Percentiles rank a stretch among this genome's conserved stretches.
Conservation (phyloP, 2,797 vertebrate species). For the Melanotaenia trifasciata region DNA sequence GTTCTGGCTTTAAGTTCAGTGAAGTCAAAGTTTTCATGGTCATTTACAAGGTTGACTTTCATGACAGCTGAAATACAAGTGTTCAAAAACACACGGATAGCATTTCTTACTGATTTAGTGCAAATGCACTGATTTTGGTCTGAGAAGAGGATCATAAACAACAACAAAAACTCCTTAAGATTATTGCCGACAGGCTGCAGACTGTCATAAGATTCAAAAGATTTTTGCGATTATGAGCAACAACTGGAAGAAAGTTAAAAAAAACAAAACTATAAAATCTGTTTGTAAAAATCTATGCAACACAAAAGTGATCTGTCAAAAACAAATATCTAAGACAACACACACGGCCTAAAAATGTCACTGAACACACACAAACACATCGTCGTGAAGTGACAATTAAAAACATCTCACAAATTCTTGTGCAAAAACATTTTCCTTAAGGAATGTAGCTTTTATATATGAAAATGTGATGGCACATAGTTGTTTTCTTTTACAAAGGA, state of each 20-base stretch:
- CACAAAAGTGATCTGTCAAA: constrained; percentile 22
- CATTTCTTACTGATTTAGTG: constrained; percentile 2
- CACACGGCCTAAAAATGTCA: constrained; percentile 31
- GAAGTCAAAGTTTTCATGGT: constrained; percentile 21
- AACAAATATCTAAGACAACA: constrained; percentile 35
- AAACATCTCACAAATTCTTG: constrained; percentile 56
- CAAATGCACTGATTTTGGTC: constrained; percentile 30
- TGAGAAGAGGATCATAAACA: constrained; percentile 1
- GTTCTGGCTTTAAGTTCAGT: not conserved
- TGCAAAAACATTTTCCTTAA: constrained; percentile 73
- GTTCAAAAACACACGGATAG: constrained; percentile 6
- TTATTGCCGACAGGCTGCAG: constrained; percentile 22
- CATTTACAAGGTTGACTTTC: constrained; percentile 49
- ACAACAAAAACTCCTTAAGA: constrained; percentile 2
- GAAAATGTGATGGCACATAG: constrained; percentile 69
- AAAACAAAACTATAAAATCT: constrained; percentile 33
- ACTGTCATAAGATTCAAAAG: constrained; percentile 26
- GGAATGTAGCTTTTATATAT: constrained; percentile 67
- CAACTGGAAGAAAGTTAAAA: not conserved
- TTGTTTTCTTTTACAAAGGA: constrained; percentile 55
- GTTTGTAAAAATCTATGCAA: constrained; percentile 41
- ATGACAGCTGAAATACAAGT: constrained; percentile 6
- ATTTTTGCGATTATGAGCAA: constrained; percentile 2
- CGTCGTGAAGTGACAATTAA: constrained; percentile 37
- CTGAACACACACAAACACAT: constrained; percentile 45